These are phyloP conservation scores for Lasioglossum malachurum DNA, from an alignment of 2,888 invertebrate species.

Conservation along the genomic window DNA sequence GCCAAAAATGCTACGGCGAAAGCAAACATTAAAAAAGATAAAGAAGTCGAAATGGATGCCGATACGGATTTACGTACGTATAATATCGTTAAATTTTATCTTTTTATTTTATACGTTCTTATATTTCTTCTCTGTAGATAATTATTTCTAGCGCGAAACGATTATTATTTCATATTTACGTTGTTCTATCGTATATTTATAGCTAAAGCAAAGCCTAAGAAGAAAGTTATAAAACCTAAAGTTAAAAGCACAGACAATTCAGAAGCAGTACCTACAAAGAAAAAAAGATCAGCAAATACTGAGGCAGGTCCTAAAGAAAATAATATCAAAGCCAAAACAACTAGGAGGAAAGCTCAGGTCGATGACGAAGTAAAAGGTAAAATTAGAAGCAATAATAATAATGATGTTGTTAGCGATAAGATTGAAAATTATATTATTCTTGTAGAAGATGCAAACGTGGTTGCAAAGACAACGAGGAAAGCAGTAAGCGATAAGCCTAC, in stretches of 20 bases:
- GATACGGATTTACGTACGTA: neutral
- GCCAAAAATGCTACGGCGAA: conserved; percentile 35
- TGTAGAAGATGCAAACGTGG: neutral
- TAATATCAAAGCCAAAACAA: conserved; percentile 46
- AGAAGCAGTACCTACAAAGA: conserved; percentile 35
- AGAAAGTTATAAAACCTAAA: conserved; percentile 48
- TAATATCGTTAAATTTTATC: neutral
- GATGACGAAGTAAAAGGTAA: conserved; percentile 23
- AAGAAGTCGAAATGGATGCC: conserved; percentile 20
- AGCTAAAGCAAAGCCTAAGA: conserved; percentile 57
- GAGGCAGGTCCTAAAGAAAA: conserved; percentile 37
- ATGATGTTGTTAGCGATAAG: neutral
- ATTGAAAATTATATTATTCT: conserved; percentile 6
- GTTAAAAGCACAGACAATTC: conserved; percentile 19
- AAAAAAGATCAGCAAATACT: conserved; percentile 24
- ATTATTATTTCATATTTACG: neutral
- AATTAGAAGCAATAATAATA: neutral
- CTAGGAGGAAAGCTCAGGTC: conserved; percentile 29
- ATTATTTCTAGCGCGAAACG: neutral
- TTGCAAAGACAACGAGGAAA: conserved; percentile 18
- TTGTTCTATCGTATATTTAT: neutral
- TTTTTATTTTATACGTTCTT: neutral
- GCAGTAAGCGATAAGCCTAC: neutral
- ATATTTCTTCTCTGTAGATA: conserved; percentile 4
- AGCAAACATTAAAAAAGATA: conserved; percentile 31